phyloP scores from a whole-genome alignment of 2,888 invertebrate species.

The Hymenopus coronatus region DNA sequence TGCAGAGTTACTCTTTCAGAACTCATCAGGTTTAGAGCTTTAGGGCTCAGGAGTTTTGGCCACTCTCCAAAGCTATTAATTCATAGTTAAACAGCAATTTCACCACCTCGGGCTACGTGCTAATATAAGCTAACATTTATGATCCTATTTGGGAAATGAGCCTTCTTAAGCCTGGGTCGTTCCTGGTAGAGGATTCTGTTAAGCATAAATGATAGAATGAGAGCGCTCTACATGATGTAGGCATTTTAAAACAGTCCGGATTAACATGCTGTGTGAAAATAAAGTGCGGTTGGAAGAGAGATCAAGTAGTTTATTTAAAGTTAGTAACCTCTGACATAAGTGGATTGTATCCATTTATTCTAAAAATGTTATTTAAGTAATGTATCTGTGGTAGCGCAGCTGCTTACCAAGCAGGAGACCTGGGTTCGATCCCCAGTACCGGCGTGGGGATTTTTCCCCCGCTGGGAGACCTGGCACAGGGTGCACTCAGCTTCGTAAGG shows the following conservation, averaged over 20 bases:
- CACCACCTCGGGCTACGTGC: background rate
- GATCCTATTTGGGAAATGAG: background rate
- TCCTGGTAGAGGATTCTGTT: background rate
- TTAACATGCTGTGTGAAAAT: too few species aligned
- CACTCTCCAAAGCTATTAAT: background rate
- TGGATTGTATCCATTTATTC: too few species aligned
- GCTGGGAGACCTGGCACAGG: too few species aligned
- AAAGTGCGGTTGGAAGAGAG: too few species aligned
- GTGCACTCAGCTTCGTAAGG: too few species aligned
- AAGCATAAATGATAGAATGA: background rate
- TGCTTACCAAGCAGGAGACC: too few species aligned
- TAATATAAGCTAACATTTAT: background rate
- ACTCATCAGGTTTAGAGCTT: background rate
- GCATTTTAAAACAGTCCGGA: background rate
- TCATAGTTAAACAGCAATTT: background rate
- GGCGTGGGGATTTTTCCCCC: too few species aligned
- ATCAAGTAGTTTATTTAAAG: too few species aligned
- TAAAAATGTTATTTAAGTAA: too few species aligned
- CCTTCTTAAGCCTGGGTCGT: background rate
- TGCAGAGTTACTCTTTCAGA: background rate
- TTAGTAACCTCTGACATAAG: too few species aligned
- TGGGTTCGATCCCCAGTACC: too few species aligned
- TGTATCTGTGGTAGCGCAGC: too few species aligned
- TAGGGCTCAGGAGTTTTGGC: background rate
- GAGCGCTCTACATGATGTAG: background rate